These are phyloP conservation scores for Semnornis frantzii DNA, from an alignment of 2,113 vertebrate genomes.

Conservation along the genomic window DNA sequence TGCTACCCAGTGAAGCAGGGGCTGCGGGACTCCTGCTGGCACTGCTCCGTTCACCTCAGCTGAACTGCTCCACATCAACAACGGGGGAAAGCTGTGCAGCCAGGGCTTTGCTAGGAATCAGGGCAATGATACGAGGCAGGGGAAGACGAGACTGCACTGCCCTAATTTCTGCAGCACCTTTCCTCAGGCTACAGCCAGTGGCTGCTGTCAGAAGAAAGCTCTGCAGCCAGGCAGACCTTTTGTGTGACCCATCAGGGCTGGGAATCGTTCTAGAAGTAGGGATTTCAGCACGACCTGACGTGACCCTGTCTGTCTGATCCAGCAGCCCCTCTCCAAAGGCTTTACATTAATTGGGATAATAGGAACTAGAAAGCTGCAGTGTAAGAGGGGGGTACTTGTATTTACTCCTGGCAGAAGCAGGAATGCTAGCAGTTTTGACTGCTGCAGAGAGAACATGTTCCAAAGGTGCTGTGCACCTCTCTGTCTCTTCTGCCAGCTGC, in stretches of 20 bases:
- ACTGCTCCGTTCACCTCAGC: neutral
- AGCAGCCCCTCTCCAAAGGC: neutral
- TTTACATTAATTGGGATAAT: slow-evolving; percentile 19
- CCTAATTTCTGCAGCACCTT: neutral
- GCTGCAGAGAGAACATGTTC: neutral
- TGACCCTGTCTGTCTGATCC: neutral
- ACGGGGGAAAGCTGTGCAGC: neutral
- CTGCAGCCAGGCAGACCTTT: neutral
- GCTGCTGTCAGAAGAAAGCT: neutral
- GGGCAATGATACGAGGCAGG: neutral
- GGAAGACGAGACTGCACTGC: neutral
- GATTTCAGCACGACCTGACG: neutral
- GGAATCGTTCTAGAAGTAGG: neutral
- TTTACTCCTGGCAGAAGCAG: neutral
- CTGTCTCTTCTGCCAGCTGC: neutral
- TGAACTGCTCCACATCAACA: neutral
- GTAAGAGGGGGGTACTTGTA: neutral
- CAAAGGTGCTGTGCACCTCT: neutral
- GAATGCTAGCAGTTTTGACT: neutral
- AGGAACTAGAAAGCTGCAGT: neutral
- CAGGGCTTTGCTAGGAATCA: neutral
- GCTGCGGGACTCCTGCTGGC: neutral
- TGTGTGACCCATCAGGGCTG: rapidly evolving
- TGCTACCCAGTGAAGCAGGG: neutral
- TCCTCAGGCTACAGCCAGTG: neutral